Evolutionary conservation across 2,797 vertebrate genomes (phyloP).

Genomic region (Rhynchotus rufescens): DNA sequence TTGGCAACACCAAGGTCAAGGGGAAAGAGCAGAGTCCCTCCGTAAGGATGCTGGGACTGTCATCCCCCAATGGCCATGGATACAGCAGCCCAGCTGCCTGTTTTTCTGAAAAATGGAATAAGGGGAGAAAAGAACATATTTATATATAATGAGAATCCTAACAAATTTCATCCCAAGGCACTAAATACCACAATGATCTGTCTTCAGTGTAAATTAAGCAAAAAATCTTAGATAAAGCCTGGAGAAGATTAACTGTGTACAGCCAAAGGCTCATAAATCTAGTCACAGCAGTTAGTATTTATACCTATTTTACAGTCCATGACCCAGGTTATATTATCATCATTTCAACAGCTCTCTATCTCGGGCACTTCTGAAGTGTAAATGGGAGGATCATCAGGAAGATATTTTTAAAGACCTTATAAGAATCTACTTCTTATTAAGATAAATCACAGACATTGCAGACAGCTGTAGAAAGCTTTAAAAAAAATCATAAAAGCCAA

Average conservation of each 20-base stretch:
- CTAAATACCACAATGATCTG: neutral
- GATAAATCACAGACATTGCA: slow-evolving; percentile 55
- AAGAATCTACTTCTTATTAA: neutral
- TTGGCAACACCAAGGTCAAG: neutral
- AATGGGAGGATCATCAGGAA: neutral
- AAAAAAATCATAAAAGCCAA: slow-evolving; percentile 52
- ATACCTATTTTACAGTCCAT: neutral
- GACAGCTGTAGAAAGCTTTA: slow-evolving; percentile 51
- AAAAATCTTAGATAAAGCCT: neutral
- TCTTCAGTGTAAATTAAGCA: neutral
- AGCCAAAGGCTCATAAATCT: neutral
- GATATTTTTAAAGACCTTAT: neutral
- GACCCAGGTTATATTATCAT: neutral
- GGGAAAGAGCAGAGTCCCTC: neutral
- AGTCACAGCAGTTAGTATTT: neutral
- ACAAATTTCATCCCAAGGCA: neutral
- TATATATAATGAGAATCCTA: neutral
- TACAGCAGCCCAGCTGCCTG: too few species aligned
- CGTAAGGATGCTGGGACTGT: neutral
- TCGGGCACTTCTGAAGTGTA: neutral
- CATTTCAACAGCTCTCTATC: neutral
- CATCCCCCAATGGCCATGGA: neutral
- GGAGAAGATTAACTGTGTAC: neutral
- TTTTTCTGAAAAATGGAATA: too few species aligned
- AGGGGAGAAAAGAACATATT: neutral